Percentiles rank a stretch among this genome's conserved stretches.
Conservation (phyloP, 2,797 vertebrate genomes). For the Spheniscus humboldti region DNA sequence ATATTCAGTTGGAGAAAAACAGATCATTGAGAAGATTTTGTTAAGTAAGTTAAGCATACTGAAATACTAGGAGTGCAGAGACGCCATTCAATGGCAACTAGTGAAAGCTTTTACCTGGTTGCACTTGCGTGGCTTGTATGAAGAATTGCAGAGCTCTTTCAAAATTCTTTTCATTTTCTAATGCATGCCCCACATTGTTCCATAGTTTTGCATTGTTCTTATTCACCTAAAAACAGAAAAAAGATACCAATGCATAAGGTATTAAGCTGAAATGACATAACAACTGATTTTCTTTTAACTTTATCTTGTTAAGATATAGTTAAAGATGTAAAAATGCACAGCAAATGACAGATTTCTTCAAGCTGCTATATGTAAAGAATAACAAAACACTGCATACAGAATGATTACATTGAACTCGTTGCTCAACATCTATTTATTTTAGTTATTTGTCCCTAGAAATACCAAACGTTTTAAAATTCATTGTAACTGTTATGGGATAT, state of each 20-base stretch:
- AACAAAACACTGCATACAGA: not conserved
- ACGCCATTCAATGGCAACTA: not conserved
- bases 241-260: not conserved
- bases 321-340: not conserved
- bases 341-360: not conserved
- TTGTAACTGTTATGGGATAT: not conserved
- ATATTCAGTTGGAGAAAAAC: not conserved
- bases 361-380: not conserved
- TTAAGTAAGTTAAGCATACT: not conserved
- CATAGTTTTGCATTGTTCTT: constrained; percentile 98
- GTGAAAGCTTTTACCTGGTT: constrained; percentile 84
- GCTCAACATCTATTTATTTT: not conserved
- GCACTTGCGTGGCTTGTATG: constrained; percentile 93
- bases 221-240: constrained; percentile 84
- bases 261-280: not conserved
- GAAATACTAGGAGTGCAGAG: not conserved
- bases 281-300: not conserved
- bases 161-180: constrained; percentile 96
- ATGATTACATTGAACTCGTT: not conserved
- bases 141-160: constrained; percentile 89
- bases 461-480: not conserved
- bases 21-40: not conserved
- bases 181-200: constrained; percentile 97
- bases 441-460: not conserved
- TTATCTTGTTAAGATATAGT: not conserved